A percentile compares a stretch with the other conserved stretches of the same genome.
Conservation (phyloP, 2,888 invertebrate genomes). For the Athalia cordata region DNA sequence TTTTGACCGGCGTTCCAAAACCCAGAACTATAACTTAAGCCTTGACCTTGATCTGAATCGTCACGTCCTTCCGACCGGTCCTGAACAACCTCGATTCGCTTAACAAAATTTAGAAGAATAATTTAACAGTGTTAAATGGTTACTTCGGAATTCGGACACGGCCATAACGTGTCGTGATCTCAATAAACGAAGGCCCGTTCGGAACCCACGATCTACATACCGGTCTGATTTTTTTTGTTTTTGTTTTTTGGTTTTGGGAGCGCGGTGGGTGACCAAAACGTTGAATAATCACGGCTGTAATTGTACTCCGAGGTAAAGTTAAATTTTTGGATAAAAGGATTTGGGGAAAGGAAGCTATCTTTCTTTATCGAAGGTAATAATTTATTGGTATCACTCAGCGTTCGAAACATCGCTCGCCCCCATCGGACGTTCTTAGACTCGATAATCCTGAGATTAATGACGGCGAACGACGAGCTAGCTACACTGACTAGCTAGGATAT, state of each 20-base stretch:
- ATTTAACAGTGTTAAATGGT: slow-evolving; percentile 5
- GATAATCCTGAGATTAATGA: slow-evolving; percentile 34
- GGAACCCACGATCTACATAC: neutral
- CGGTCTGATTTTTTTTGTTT: no score
- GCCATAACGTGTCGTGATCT: neutral
- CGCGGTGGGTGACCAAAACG: no score
- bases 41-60: slow-evolving; percentile 37
- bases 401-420: neutral
- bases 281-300: no score
- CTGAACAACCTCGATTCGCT: neutral
- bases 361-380: neutral
- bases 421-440: slow-evolving; percentile 24
- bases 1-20: slow-evolving; percentile 3
- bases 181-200: slow-evolving; percentile 24
- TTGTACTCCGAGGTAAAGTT: neutral
- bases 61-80: slow-evolving; percentile 7
- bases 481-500: no score
- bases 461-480: neutral
- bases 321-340: slow-evolving; percentile 3
- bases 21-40: slow-evolving; percentile 15
- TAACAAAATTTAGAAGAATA: neutral
- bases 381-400: slow-evolving; percentile 32
- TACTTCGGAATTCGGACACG: slow-evolving; percentile 19
- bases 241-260: no score
- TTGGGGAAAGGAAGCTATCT: slow-evolving; percentile 6